Evolutionary conservation across 2,888 invertebrate species (phyloP).

Genomic region (Heliconius charithonia): DNA sequence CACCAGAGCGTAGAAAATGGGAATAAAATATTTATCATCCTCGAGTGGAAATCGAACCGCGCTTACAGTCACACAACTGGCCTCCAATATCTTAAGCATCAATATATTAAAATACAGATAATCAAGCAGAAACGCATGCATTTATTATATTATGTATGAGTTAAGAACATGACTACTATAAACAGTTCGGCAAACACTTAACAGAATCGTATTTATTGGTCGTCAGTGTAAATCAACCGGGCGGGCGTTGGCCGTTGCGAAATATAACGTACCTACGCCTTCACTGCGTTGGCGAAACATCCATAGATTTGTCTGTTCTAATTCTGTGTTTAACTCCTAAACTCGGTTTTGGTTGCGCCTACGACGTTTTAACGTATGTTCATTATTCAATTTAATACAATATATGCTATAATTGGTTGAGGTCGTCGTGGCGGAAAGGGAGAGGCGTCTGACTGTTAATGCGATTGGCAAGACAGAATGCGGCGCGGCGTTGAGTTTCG

Average conservation of each 20-base stretch:
- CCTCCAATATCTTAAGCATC: neutral
- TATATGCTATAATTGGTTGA: neutral
- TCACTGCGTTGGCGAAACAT: conserved; percentile 38
- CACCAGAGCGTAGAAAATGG: too few relatives aligned
- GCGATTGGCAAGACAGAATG: neutral
- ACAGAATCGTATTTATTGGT: conserved; percentile 38
- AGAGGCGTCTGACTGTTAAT: neutral
- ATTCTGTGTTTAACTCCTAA: conserved; percentile 13
- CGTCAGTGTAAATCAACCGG: conserved; percentile 39
- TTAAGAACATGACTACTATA: conserved; percentile 17
- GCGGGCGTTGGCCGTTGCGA: conserved; percentile 37
- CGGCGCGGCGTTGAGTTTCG: neutral
- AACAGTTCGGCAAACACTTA: conserved; percentile 33
- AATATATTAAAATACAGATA: neutral
- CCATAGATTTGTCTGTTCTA: conserved; percentile 19
- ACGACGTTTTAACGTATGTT: neutral
- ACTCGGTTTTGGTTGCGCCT: neutral
- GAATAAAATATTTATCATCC: too few relatives aligned
- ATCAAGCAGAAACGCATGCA: neutral
- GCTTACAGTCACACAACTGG: too few relatives aligned
- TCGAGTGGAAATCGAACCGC: too few relatives aligned
- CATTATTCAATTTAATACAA: neutral
- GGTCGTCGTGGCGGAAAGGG: neutral
- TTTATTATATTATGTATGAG: neutral
- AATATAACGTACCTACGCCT: conserved; percentile 32